Evolutionary conservation across 2,888 invertebrate species (phyloP).

Genomic region (Tenthredo distinguenda): DNA sequence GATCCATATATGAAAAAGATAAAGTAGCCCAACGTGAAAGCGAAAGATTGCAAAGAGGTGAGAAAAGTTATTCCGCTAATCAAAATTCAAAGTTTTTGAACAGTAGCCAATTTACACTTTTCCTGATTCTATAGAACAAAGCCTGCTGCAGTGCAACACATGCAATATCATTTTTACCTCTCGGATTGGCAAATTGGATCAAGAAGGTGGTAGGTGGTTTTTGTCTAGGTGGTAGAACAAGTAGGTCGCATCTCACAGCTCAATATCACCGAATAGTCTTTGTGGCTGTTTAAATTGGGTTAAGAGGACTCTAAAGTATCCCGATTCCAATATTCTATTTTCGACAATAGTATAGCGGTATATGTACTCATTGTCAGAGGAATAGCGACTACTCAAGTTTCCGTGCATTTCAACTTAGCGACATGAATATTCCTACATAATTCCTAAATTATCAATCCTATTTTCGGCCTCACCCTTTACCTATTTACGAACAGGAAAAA

Average conservation of each 20-base stretch:
- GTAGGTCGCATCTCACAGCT: constrained; percentile 74
- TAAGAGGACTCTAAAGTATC: constrained; percentile 61
- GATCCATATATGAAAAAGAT: not conserved
- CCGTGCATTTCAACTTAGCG: not conserved
- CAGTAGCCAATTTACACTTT: not conserved
- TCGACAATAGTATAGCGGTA: not conserved
- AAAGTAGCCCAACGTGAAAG: not conserved
- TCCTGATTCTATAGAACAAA: not conserved
- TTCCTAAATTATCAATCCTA: not conserved
- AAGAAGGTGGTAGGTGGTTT: constrained; percentile 19
- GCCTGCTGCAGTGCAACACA: not conserved
- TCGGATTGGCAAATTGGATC: constrained; percentile 44
- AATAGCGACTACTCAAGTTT: not conserved
- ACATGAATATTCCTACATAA: not conserved
- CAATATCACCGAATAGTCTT: constrained; percentile 75
- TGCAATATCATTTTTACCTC: constrained; percentile 17
- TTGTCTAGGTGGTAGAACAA: constrained; percentile 59
- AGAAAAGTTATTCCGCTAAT: not conserved
- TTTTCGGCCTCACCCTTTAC: not conserved
- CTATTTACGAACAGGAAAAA: not conserved
- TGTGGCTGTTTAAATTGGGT: constrained; percentile 71
- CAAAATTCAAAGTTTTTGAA: not conserved
- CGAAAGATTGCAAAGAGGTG: not conserved
- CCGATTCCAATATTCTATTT: constrained; percentile 52
- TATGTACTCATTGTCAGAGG: not conserved